Base-by-base conservation (phyloP, 2,113 vertebrate species). In the Eleginops maclovinus region DNA sequence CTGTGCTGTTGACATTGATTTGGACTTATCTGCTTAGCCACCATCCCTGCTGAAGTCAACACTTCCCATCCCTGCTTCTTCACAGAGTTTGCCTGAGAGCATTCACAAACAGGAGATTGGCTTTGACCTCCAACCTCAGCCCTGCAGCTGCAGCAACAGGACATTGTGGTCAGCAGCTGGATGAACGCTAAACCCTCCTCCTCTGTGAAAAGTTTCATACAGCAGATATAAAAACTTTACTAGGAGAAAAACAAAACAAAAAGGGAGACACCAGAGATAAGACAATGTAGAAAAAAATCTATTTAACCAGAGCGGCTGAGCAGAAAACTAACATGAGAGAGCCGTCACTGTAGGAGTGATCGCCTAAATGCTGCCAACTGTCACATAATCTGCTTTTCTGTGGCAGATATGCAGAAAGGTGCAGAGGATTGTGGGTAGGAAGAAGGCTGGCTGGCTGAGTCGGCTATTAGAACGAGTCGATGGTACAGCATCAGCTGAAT, bases 401-500 rank as follows among this genome's bases (percentile, higher is more conserved):
- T 59, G 59, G 55, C 60, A 4, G 75, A 71, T 46, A 14, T n/a
- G 75, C 77, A 49, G 75, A 75, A 75, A 82, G 72, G 81, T 82
- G 74, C 78, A 64, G 9, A 55, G 90, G 75, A 91, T 89, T 91
- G 72, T 85, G 90, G 84, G 88, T 85, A 87, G 66, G 84, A 26
- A 66, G 72, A 44, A 82, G 63, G 67, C 65, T 64, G 72, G 13
- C 53, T 19, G 82, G 40, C 72, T 82, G 21, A 71, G 82, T 50
- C 24, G 60, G 53, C 53, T 73, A 80, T 81, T 67, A 73, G 63
- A 74, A 72, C 1, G n/a, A 70, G 67, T 2, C 40, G 28, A 81
- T 74, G 36, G 40, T 59, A 69, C 22, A 9, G 56, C 31, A 12
- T 83, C 81, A 72, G 73, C 76, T 74, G 43, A 85, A 83, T 22